Evolutionary conservation across 2,888 invertebrate genomes (phyloP).

Genomic region (Limnephilus rhombicus): DNA sequence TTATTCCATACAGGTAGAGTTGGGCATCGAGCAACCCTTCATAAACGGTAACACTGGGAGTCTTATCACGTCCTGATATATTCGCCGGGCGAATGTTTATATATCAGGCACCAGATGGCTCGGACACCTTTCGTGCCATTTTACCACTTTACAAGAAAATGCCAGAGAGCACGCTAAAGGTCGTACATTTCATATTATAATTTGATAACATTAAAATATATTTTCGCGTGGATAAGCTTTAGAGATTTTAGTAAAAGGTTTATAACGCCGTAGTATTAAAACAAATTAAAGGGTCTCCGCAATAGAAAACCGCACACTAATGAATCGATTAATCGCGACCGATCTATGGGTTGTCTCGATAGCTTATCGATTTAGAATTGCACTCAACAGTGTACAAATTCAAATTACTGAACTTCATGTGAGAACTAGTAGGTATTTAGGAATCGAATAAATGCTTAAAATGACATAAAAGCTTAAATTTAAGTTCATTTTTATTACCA

Average conservation of each 20-base stretch:
- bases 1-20: neutral
- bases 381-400: neutral
- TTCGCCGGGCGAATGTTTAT: neutral
- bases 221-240: too few species aligned
- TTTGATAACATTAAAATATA: neutral
- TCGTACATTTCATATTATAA: neutral
- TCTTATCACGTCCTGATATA: constrained; percentile 13
- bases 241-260: neutral
- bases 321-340: neutral
- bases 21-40: neutral
- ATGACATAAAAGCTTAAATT: neutral
- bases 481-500: neutral
- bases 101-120: constrained; percentile 4
- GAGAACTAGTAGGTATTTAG: neutral
- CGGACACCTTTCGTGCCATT: constrained; percentile 1
- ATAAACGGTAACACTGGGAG: constrained; percentile 10
- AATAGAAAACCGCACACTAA: neutral
- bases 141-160: neutral
- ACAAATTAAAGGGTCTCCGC: neutral
- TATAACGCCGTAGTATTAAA: neutral
- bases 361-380: neutral
- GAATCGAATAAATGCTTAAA: neutral
- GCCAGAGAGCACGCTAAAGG: neutral
- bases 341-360: neutral
- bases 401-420: neutral